A percentile compares a stretch with the other conserved stretches of the same genome.
phyloP scores from a whole-genome alignment of 2,113 vertebrate genomes.

The Piaya cayana region DNA sequence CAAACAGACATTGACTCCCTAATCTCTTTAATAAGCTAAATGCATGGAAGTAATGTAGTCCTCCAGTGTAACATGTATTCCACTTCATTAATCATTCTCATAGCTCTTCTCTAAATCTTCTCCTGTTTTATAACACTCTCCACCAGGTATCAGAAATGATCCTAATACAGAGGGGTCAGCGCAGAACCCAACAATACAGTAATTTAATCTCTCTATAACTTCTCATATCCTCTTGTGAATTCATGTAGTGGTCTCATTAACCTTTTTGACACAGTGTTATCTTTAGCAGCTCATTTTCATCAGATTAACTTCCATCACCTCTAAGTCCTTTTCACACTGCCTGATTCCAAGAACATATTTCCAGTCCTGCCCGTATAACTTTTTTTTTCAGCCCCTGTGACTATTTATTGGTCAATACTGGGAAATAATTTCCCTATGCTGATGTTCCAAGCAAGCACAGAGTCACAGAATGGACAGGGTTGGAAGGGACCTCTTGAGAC shows the following conservation, averaged over 20 bases:
- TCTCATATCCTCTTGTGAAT: slow-evolving; percentile 30
- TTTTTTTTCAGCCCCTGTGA: not conserved
- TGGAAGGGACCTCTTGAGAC: too few species aligned
- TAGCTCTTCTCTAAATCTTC: not conserved
- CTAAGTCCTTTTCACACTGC: not conserved
- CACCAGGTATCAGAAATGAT: slow-evolving; percentile 8
- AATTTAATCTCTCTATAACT: slow-evolving; percentile 33
- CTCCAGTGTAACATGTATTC: not conserved
- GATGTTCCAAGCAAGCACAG: not conserved
- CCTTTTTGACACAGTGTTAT: slow-evolving; percentile 54
- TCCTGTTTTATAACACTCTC: not conserved
- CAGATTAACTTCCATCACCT: slow-evolving; percentile 35
- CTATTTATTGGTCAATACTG: not conserved
- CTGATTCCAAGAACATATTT: not conserved
- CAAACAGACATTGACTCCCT: not conserved
- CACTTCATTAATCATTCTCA: slow-evolving; percentile 12
- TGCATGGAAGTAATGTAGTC: not conserved
- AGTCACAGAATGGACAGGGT: too few species aligned
- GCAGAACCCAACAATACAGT: slow-evolving; percentile 10
- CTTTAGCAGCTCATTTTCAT: slow-evolving; percentile 64
- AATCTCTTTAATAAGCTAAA: slow-evolving; percentile 18
- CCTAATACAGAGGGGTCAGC: slow-evolving; percentile 5
- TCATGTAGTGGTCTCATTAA: slow-evolving; percentile 53
- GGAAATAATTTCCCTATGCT: not conserved
- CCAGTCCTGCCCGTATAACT: not conserved